Evolutionary conservation across 2,888 invertebrate species (phyloP), one percentile per base, ranked within the genome.

Genomic region (Dichetophora obliterata): DNA sequence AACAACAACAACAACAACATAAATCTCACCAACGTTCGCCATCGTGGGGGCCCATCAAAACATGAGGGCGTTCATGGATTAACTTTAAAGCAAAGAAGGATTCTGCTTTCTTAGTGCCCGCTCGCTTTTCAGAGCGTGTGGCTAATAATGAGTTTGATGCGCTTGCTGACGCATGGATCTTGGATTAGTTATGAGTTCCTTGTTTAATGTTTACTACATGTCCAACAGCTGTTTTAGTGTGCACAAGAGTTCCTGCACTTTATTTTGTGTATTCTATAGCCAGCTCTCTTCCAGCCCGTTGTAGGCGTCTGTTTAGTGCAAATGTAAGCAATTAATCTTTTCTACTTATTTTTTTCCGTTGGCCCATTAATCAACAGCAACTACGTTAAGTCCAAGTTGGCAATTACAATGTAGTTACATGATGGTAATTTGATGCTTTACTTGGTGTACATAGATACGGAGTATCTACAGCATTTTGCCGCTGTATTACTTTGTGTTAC

Each of bases 261-360:
- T 8, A 27, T 14, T 27, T 22, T 22, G 57, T 24, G 24, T 43
- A 19, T 68, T 5, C 24, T 57, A 22, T 54, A 19, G 66, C 54
- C 37, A 31, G 19, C 43, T 43, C 43, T 11, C 43, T 43, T 43
- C 3, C 5, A 24, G 48, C 48, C 37, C 37, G 34, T 66, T 22
- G 74, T 74, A 54, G 74, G 74, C 74, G 74, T 65, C 61, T 27
- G 65, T 54, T 74, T 65, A 34, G 54, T 52, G 54, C 65, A 54
- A 74, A 74, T 66, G 74, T 31, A 22, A 74, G 57, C 74, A 66
- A 74, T 74, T 66, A 74, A 74, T 74, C 74, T 74, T 66, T 59
- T 34, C 5, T 8, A 52, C 66, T 74, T 34, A 61, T 37, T 54
- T 74, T 48, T 14, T 19, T 22, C 19, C 5, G 16, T 52, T 34